Conservation (phyloP, 1,140 invertebrate species). For the Stratiolaelaps scimitus region DNA sequence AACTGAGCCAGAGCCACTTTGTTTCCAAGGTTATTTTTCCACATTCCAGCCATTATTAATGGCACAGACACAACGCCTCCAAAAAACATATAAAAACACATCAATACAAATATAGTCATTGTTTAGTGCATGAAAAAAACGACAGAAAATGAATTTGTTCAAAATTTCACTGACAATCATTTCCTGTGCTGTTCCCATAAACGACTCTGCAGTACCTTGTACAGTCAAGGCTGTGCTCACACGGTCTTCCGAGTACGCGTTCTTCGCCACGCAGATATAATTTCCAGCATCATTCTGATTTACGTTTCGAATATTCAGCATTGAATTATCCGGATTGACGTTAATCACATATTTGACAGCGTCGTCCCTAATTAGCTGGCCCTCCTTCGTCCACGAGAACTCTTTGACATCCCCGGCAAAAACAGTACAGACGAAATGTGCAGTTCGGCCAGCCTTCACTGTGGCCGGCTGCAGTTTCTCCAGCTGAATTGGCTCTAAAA, state of each 20-base stretch:
- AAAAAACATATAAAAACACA: too few species aligned
- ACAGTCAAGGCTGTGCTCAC: background rate
- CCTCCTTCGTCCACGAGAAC: conserved; percentile 7
- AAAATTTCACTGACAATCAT: too few species aligned
- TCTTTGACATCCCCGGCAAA: background rate
- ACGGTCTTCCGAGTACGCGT: conserved; percentile 6
- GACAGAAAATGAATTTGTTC: too few species aligned
- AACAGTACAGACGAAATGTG: background rate
- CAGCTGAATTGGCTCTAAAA: conserved; percentile 6
- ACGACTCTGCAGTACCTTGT: background rate
- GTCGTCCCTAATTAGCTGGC: conserved; percentile 3
- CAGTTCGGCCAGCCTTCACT: conserved; percentile 2
- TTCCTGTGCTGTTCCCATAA: too few species aligned
- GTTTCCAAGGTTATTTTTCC: too few species aligned
- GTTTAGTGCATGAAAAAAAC: too few species aligned
- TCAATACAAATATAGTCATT: too few species aligned
- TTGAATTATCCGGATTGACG: background rate
- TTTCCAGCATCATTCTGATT: conserved; percentile 7
- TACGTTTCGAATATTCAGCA: background rate
- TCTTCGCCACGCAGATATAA: conserved; percentile 4
- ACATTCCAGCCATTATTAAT: too few species aligned
- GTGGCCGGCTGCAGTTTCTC: background rate
- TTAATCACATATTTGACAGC: background rate
- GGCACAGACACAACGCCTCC: too few species aligned
- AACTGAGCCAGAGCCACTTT: too few species aligned